phyloP scores from a whole-genome alignment of 1,140 invertebrate genomes.

The Condylostylus longicornis region DNA sequence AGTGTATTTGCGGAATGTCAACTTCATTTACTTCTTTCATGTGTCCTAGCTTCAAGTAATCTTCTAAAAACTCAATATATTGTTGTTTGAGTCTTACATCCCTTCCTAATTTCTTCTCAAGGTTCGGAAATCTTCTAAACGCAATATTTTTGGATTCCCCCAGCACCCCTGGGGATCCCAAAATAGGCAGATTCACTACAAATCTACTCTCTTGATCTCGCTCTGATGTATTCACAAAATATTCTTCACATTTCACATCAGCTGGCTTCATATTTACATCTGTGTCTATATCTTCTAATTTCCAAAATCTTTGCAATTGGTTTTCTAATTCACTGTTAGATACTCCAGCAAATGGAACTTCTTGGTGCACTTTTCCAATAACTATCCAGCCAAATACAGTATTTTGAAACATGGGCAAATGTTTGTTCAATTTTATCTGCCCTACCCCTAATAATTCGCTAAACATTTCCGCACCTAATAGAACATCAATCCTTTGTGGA shows the following conservation, averaged over 20 bases:
- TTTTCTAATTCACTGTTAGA: slow-evolving; percentile 4
- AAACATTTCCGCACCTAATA: slow-evolving; percentile 15
- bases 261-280: slow-evolving; percentile 1
- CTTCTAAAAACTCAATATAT: slow-evolving; percentile 17
- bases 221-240: slow-evolving; percentile 4
- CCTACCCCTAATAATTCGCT: slow-evolving; percentile 10
- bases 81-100: slow-evolving; percentile 10
- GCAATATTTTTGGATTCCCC: slow-evolving; percentile 16
- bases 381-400: slow-evolving; percentile 12
- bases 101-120: slow-evolving; percentile 20
- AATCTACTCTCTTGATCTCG: slow-evolving; percentile 7
- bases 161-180: slow-evolving; percentile 12
- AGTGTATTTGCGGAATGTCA: slow-evolving; percentile 6
- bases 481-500: slow-evolving; percentile 13
- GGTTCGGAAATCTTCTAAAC: slow-evolving; percentile 17
- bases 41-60: slow-evolving; percentile 23
- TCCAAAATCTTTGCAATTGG: slow-evolving; percentile 14
- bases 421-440: slow-evolving; percentile 7
- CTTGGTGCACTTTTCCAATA: not conserved
- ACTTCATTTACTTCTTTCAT: slow-evolving; percentile 22
- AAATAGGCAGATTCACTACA: slow-evolving; percentile 11
- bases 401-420: slow-evolving; percentile 5
- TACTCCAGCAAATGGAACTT: not conserved
- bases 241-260: slow-evolving; percentile 9
- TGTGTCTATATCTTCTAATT: slow-evolving; percentile 12